Base-by-base conservation (phyloP, 2,797 vertebrate species). In the Saguinus oedipus region DNA sequence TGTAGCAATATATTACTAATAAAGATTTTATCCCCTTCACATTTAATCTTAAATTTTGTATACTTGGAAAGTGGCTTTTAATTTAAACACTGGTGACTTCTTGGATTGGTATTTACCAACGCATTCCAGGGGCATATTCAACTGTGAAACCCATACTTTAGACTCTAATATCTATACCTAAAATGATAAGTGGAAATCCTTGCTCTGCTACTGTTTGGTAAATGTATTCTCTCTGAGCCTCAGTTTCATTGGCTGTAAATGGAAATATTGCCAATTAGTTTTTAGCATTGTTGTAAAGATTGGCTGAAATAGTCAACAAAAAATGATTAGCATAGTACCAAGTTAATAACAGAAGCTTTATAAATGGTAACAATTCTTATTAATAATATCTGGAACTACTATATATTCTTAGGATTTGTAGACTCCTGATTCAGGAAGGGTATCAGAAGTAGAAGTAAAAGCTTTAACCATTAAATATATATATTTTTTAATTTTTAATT, bases 371-470 rank as follows among this genome's bases (percentile, higher is more conserved):
- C 50, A 61, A 15, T 64, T 88, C 80, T 93, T 90, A 46, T 36
- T 93, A 93, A 46, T 89, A 80, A 72, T 80, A 74, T 95, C 27
- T 79, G n/a, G 3, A 7, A 70, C n/a, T 42, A 59, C 7, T 3
- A 26, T 86, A 3, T 87, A 76, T 70, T 75, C 53, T 94, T 85
- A 57, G 2, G 27, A 83, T 96, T 88, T 68, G 4, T 44, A 91
- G 46, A 83, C 82, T 91, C 36, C 11, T 30, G 17, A 2, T 36
- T 59, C 19, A 75, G 48, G 7, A 80, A 82, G 27, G 7, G 4
- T 83, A 70, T 79, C 61, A 93, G 88, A 96, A 72, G 24, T 39
- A 44, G 68, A 39, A 39, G 4, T 94, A 46, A 92, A 92, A 94
- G 1, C 2, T 72, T 11, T 84, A 61, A 42, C 8, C n/a, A 68